Percentiles rank a stretch among this genome's conserved stretches.
phyloP scores from a whole-genome alignment of 1,140 invertebrate species.

The Drosophila parvula region DNA sequence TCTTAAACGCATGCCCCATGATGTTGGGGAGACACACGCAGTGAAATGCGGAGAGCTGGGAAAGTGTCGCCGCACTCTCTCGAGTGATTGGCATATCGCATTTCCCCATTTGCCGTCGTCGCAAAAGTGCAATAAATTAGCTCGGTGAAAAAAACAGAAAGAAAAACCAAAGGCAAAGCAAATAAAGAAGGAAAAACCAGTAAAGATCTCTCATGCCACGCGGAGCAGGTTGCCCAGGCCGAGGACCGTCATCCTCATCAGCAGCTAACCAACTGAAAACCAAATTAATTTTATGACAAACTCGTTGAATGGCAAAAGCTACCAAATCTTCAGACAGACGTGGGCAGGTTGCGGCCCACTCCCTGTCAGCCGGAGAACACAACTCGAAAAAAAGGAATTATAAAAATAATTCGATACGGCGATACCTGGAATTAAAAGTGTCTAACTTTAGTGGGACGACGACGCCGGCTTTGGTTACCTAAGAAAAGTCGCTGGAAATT shows the following conservation, averaged over 20 bases:
- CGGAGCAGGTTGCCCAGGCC: constrained; percentile 30
- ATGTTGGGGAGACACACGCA: constrained; percentile 24
- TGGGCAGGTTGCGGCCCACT: constrained; percentile 35
- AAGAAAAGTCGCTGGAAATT: constrained; percentile 24
- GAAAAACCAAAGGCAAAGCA: constrained; percentile 6
- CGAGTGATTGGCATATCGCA: constrained; percentile 80
- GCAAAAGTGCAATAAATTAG: constrained; percentile 79
- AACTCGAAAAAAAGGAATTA: constrained; percentile 31
- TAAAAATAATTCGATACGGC: constrained; percentile 46
- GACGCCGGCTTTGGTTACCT: constrained; percentile 34
- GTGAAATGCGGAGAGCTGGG: constrained; percentile 22
- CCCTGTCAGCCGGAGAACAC: constrained; percentile 2
- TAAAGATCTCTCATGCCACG: constrained; percentile 35
- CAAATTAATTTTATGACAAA: constrained; percentile 81
- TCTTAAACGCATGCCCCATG: constrained; percentile 72
- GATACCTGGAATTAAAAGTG: constrained; percentile 52
- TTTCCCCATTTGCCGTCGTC: constrained; percentile 71
- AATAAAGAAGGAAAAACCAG: constrained; percentile 35
- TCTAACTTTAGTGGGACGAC: constrained; percentile 27
- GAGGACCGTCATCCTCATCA: constrained; percentile 37
- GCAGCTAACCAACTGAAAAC: constrained; percentile 49
- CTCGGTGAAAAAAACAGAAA: constrained; percentile 21
- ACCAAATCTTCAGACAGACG: constrained; percentile 46
- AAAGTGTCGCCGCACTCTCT: constrained; percentile 66
- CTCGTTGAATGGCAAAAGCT: constrained; percentile 68